A percentile compares a stretch with the other conserved stretches of the same genome.
Evolutionary conservation across 2,797 vertebrate genomes (phyloP).

Genomic region (Smutsia temminckii): DNA sequence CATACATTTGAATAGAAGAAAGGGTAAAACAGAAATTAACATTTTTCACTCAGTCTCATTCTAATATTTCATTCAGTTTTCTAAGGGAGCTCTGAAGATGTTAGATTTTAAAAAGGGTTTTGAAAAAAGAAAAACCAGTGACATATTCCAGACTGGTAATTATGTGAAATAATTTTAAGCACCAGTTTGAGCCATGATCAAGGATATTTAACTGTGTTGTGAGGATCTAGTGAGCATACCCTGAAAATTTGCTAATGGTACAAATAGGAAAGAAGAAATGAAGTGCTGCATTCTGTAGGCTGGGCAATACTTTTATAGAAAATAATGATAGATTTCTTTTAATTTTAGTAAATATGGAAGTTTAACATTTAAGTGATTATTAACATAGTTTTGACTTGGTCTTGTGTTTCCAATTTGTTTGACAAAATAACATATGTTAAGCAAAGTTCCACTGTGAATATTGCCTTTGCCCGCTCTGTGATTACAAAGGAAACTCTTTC

Average conservation of each 20-base stretch:
- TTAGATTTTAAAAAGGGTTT: slow-evolving; percentile 80
- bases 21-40: slow-evolving; percentile 31
- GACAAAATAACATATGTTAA: not conserved
- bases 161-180: slow-evolving; percentile 86
- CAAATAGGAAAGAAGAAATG: not conserved
- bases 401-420: slow-evolving; percentile 11
- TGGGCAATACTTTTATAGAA: not conserved
- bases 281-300: not conserved
- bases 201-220: slow-evolving; percentile 80
- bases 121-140: slow-evolving; percentile 49
- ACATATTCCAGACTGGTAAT: slow-evolving; percentile 82
- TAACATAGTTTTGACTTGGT: slow-evolving; percentile 7
- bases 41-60: slow-evolving; percentile 68
- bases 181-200: slow-evolving; percentile 84
- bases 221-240: slow-evolving; percentile 57
- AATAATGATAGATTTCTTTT: not conserved
- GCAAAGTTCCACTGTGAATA: not conserved
- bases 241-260: slow-evolving; percentile 77
- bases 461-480: not conserved
- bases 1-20: slow-evolving; percentile 47
- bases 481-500: not conserved
- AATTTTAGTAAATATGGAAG: not conserved
- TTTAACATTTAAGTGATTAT: not conserved
- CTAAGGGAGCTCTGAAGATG: slow-evolving; percentile 78
- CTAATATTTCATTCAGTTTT: slow-evolving; percentile 79